Conservation (phyloP, 1,140 invertebrate genomes). For the Habropoda laboriosa region DNA sequence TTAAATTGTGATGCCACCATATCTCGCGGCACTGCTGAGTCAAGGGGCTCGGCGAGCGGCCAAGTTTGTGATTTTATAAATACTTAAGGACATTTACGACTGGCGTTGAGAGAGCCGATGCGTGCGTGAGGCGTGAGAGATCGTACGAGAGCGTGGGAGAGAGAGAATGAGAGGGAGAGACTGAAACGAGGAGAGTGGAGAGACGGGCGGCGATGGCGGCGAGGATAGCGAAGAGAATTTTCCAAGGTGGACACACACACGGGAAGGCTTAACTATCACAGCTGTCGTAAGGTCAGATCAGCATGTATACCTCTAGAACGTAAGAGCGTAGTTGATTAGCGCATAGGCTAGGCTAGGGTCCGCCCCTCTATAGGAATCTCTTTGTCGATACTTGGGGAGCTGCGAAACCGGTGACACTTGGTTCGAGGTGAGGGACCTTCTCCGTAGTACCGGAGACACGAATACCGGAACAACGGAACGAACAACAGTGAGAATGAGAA, state of each 20-base stretch:
- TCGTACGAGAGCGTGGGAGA: neutral
- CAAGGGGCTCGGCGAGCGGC: slow-evolving; percentile 79
- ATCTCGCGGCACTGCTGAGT: slow-evolving; percentile 82
- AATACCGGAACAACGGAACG: neutral
- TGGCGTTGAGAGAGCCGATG: slow-evolving; percentile 45
- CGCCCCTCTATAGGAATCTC: slow-evolving; percentile 80
- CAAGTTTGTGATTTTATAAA: slow-evolving; percentile 83
- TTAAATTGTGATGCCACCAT: slow-evolving; percentile 83
- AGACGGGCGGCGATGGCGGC: neutral
- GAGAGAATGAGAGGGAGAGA: slow-evolving; percentile 10
- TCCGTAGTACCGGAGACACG: slow-evolving; percentile 44
- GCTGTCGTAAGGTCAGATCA: slow-evolving; percentile 75
- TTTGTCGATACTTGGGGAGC: slow-evolving; percentile 78
- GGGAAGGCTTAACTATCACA: slow-evolving; percentile 70
- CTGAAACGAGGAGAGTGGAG: neutral
- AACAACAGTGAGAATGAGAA: slow-evolving; percentile 9
- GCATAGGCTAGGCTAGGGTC: slow-evolving; percentile 76
- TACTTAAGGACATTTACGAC: slow-evolving; percentile 78
- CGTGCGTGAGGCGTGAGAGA: neutral
- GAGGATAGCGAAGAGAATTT: slow-evolving; percentile 8
- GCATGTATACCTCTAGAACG: slow-evolving; percentile 81
- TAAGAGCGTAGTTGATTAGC: slow-evolving; percentile 79
- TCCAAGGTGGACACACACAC: neutral
- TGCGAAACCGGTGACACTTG: slow-evolving; percentile 59
- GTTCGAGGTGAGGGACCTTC: slow-evolving; percentile 51